A percentile compares a stretch with the other conserved stretches of the same genome.
Conservation (phyloP, 2,113 vertebrate species). For the Phyllostomus hastatus region DNA sequence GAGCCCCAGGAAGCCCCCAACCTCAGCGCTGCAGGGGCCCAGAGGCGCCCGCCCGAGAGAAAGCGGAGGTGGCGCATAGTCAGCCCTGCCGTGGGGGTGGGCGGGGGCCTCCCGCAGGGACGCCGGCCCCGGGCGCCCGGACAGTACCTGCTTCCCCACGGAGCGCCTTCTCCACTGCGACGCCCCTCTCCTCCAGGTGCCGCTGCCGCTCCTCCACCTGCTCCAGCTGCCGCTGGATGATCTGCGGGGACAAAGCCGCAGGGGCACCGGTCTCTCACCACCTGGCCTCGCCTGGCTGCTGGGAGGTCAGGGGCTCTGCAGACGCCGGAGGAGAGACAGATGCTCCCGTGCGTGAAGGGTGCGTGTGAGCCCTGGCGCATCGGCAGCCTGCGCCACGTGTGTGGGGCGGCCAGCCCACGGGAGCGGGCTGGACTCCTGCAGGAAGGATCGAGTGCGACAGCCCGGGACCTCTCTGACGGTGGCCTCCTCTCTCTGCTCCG, state of each 20-base stretch:
- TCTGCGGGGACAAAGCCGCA: conserved; percentile 78
- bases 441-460: neutral
- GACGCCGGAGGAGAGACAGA: neutral
- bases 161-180: conserved; percentile 97
- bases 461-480: neutral
- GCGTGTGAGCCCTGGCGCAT: too few relatives aligned
- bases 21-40: neutral
- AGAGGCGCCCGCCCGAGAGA: neutral
- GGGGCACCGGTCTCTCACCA: neutral
- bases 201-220: conserved; percentile 99
- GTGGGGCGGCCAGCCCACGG: neutral
- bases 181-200: conserved; percentile 95
- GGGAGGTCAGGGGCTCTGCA: too few relatives aligned
- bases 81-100: neutral
- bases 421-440: neutral
- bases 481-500: too few relatives aligned
- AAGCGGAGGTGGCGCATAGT: neutral
- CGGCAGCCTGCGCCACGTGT: neutral
- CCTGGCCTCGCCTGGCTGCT: neutral
- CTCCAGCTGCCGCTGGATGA: conserved; percentile 97
- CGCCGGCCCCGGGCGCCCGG: neutral
- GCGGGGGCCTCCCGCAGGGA: neutral
- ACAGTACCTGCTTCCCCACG: conserved; percentile 98
- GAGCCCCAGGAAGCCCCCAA: neutral
- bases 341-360: too few relatives aligned